Evolutionary conservation across 2,888 invertebrate species (phyloP), one percentile per base, ranked within the genome.

Genomic region (Monochamus alternatus): DNA sequence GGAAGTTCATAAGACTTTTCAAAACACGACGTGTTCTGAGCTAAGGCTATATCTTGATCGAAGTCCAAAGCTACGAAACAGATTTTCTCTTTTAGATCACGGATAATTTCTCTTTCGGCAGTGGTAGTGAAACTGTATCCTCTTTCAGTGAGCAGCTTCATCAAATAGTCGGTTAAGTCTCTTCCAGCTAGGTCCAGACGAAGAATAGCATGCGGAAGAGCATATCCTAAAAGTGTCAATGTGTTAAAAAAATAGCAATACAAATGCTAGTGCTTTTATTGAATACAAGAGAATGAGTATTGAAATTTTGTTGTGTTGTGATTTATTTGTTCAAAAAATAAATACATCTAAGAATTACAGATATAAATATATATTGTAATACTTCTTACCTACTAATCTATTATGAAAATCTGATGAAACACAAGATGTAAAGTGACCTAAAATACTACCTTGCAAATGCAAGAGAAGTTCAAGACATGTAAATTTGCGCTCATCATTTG

Each of bases 31-130:
- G 93, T 93, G 32, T 91, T 91, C 52, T 93, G 92, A 12, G 94
- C 93, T 67, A 93, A 92, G 55, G 84, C 84, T 22, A 89, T 78
- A 68, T 89, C 88, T 60, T 86, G 85, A 67, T 89, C 88, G 76
- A 87, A 94, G 89, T 94, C 94, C 76, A 94, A 88, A 10, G 94
- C 93, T 32, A 94, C 93, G 87, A 94, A 94, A 88, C 94, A 94
- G 67, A 94, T 90, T 88, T 94, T 94, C 87, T 94, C 94, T 87
- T 94, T 94, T 5, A 89, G 80, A 74, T 89, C 89, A 38, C 89
- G 84, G 63, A 89, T 88, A 65, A 89, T 89, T 83, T 89, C 89
- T 12, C 89, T 81, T 82, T 89, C 89, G 9, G 89, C 89, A 3
- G 87, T 87, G 12, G 89, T 89, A 1, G 88, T 89, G 76, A 89